Evolutionary conservation across 1,140 invertebrate species (phyloP), one percentile per base, ranked within the genome.

Genomic region (Zaprionus nigranus): DNA sequence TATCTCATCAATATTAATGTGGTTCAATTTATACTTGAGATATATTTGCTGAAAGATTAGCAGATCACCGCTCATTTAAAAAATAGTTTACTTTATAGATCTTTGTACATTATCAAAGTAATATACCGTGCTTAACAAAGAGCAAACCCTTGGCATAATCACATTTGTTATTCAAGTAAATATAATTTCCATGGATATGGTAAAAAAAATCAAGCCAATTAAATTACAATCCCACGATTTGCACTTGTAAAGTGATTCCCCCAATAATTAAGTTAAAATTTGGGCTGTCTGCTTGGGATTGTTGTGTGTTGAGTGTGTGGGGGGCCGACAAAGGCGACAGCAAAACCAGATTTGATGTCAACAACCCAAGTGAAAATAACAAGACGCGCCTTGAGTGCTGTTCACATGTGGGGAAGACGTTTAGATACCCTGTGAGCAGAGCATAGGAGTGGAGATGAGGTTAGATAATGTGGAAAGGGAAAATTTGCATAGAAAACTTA

Each of bases 121-220:
- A n/a, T n/a, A 65, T 65, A 56, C 63, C 36, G 24, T 43, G 9
- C 4, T n/a, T 13, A 1, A 46, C 40, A 11, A 9, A 46, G 40
- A 1, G 17, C 54, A 53, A 54, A 38, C 53, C n/a, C 51, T 26
- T n/a, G 24, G 11, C 24, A 54, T 60, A 62, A 53, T 38, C 46
- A 36, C 20, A 36, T 79, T 79, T 79, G 43, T 65, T 88, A 70
- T 63, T 75, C 70, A 79, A 69, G 80, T 56, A 62, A 86, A 85
- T 82, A 72, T 82, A 80, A 86, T 87, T 78, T 68, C 40, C 78
- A 83, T 74, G 87, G 61, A 72, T 67, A 46, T 46, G 57, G 40
- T 43, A 28, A 79, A 67, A 79, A 67, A 79, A 76, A 76, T 70
- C 66, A 17, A n/a, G 40, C n/a, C 63, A 88, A 78, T 88, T 88